phyloP scores from a whole-genome alignment of 2,797 vertebrate species.

The Yasuhikotakia modesta region DNA sequence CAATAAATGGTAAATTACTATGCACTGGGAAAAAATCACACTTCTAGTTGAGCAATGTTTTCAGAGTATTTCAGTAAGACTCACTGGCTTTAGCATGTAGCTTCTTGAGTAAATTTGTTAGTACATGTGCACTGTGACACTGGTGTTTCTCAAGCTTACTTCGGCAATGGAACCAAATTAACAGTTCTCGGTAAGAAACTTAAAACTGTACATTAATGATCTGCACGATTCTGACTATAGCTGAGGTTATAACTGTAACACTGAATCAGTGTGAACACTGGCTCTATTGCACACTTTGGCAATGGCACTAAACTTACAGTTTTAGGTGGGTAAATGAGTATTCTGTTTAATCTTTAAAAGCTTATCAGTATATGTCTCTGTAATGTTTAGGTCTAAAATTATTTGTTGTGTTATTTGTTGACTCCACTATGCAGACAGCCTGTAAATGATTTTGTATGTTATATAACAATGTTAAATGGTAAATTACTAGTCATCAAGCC shows the following conservation, averaged over 20 bases:
- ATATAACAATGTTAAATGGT: not conserved
- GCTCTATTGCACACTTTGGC: slow-evolving; percentile 60
- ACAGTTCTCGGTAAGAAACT: slow-evolving; percentile 70
- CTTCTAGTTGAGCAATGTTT: not conserved
- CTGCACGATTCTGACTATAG: not conserved
- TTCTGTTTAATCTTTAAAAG: not conserved
- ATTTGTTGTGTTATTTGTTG: not conserved
- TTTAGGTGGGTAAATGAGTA: slow-evolving; percentile 58
- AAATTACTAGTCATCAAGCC: not conserved
- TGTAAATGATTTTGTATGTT: not conserved
- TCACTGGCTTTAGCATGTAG: not conserved
- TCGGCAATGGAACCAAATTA: slow-evolving; percentile 71
- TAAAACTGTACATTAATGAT: not conserved
- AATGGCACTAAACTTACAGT: slow-evolving; percentile 62
- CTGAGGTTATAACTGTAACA: slow-evolving; percentile 55
- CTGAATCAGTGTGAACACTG: slow-evolving; percentile 56
- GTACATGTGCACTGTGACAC: slow-evolving; percentile 15
- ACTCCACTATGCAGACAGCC: not conserved
- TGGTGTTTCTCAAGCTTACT: slow-evolving; percentile 55
- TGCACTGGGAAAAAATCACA: not conserved
- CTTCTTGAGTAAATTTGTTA: slow-evolving; percentile 1
- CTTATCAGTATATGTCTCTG: not conserved
- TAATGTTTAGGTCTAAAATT: not conserved
- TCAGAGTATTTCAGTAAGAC: not conserved
- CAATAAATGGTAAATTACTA: not conserved